Evolutionary conservation across 2,888 invertebrate genomes (phyloP).

Genomic region (Rotaria magnacalcarata): DNA sequence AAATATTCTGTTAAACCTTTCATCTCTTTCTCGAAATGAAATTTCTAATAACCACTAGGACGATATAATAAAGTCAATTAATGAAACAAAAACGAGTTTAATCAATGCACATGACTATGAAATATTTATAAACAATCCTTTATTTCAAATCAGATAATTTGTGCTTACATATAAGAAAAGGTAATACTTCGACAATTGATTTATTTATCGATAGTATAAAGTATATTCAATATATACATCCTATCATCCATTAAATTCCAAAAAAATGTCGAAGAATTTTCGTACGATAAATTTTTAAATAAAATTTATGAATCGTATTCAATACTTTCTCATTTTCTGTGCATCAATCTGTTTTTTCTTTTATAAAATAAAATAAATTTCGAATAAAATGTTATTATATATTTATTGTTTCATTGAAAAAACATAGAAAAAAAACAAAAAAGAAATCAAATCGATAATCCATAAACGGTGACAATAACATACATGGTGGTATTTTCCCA

Average conservation of each 20-base stretch:
- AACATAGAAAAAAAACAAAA: neutral
- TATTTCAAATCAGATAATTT: neutral
- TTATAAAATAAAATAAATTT: neutral
- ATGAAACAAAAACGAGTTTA: neutral
- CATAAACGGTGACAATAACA: neutral
- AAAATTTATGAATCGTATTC: neutral
- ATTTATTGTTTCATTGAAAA: neutral
- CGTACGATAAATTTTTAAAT: neutral
- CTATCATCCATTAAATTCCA: too few species aligned
- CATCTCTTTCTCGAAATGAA: neutral
- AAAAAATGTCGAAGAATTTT: neutral
- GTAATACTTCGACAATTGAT: neutral
- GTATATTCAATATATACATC: neutral
- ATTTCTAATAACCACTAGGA: neutral
- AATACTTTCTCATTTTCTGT: neutral
- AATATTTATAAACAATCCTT: neutral
- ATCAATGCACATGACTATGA: neutral
- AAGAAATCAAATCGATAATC: neutral
- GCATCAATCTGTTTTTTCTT: neutral
- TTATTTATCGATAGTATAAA: neutral
- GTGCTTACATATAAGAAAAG: neutral
- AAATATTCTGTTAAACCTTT: neutral
- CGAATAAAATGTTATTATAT: neutral
- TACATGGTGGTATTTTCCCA: constrained; percentile 20
- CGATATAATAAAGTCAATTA: neutral